Conservation (phyloP, 2,797 vertebrate genomes). For the Gymnocypris eckloni region DNA sequence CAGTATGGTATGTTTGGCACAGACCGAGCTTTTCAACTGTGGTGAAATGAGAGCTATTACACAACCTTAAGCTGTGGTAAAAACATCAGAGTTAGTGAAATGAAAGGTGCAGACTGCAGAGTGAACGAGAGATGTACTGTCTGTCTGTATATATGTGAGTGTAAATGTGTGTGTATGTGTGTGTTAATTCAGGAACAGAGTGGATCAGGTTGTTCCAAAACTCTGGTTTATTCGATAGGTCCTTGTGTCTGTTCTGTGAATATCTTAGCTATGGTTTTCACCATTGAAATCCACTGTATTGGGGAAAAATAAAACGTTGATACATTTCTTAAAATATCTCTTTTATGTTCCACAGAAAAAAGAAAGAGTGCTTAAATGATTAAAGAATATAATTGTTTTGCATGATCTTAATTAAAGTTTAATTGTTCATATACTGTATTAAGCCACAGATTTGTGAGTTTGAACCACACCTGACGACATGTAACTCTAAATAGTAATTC, state of each 20-base stretch:
- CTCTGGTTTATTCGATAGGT: not conserved
- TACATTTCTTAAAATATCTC: not conserved
- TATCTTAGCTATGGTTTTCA: not conserved
- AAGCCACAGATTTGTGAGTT: not conserved
- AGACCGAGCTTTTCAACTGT: slow-evolving; percentile 71
- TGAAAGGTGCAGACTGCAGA: slow-evolving; percentile 47
- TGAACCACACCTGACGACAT: not conserved
- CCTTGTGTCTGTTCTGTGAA: not conserved
- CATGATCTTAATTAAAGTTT: not conserved
- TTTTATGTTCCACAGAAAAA: not conserved
- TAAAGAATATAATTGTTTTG: not conserved
- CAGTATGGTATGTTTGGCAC: slow-evolving; percentile 62
- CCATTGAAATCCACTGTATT: not conserved
- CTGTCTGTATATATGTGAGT: not conserved
- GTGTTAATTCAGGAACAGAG: slow-evolving; percentile 1
- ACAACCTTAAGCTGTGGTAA: slow-evolving; percentile 71
- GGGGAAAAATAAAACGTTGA: too few relatives aligned
- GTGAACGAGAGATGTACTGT: slow-evolving; percentile 14
- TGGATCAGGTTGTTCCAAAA: slow-evolving; percentile 16
- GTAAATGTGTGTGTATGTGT: slow-evolving; percentile 40
- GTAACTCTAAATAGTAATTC: not conserved
- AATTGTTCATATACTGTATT: not conserved
- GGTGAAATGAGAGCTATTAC: slow-evolving; percentile 66
- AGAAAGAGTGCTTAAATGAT: not conserved
- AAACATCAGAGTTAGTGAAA: slow-evolving; percentile 53